Base-by-base conservation (phyloP, 1,140 invertebrate species). In the Tetranychus cinnabarinus region DNA sequence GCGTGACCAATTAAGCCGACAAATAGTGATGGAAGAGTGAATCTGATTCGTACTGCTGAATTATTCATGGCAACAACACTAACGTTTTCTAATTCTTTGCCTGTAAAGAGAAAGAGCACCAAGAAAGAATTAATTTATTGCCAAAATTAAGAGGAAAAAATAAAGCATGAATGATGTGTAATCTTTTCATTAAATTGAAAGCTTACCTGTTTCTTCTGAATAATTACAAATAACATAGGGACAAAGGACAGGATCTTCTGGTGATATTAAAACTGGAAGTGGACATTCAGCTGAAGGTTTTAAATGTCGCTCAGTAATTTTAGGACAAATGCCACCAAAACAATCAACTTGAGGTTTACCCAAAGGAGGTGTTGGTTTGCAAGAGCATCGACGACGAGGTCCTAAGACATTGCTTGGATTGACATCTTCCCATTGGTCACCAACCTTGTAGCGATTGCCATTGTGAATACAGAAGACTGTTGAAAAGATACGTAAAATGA, bases 1-100 rank as follows among this genome's bases (percentile, higher is more conserved):
- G 67, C 66, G 48, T 69, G 65, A 7, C 68, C 68, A 31, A 63
- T 54, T 5, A 66, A 45, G 10, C 68, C 68, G n/a, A 90, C 84
- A 64, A 86, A 79, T 1, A 88, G 74, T 39, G 78, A 73, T 1
- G 87, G 78, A 77, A 10, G 78, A 74, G 80, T 82, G 70, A 90
- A 88, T 2, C 85, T 77, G 61, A 90, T 77, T 64, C 84, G 80
- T 2, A 88, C 79, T 46, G 82, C 83, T 36, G 80, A 79, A 1
- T 83, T 78, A 65, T 87, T 84, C 37, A 88, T 34, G 6, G 66
- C 59, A 12, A 67, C 74, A 13, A 85, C 78, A 34, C 65, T 66
- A 8, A 74, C 68, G 56, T 70, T 64, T 36, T 69, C 62, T 36
- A 69, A 61, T 52, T 67, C 67, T 52, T 64, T 61, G 12, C 60